These are phyloP conservation scores for Capreolus pygargus DNA, from an alignment of 2,113 vertebrate genomes.

Conservation along the genomic window DNA sequence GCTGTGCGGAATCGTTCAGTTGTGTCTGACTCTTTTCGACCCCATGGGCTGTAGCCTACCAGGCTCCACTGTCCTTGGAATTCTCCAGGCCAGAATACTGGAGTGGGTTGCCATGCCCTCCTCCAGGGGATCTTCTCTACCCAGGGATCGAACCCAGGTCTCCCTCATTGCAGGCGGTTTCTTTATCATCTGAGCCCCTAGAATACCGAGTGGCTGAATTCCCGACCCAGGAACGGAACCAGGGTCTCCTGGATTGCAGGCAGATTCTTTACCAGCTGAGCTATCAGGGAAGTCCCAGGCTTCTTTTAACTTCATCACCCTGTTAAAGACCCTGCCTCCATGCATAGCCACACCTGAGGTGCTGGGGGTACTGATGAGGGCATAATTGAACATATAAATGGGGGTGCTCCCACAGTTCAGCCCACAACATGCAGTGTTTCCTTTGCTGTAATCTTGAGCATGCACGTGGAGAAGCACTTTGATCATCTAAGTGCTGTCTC, in stretches of 20 bases:
- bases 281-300: neutral
- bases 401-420: neutral
- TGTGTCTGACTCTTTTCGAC: rapidly evolving
- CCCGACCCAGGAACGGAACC: neutral
- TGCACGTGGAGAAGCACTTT: neutral
- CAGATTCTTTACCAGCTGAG: neutral
- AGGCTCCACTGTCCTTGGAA: neutral
- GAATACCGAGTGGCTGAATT: neutral
- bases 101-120: neutral
- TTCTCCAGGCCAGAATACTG: neutral
- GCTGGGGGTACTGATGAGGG: neutral
- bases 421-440: neutral
- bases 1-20: neutral
- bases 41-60: neutral
- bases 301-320: neutral
- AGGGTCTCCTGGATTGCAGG: neutral
- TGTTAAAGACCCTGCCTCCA: neutral
- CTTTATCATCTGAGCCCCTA: neutral
- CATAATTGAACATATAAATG: rapidly evolving
- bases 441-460: neutral
- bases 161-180: neutral
- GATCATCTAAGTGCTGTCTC: neutral
- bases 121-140: neutral
- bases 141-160: neutral
- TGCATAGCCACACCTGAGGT: neutral